Percentiles rank a stretch among this genome's conserved stretches.
Evolutionary conservation across 2,888 invertebrate genomes (phyloP).

Genomic region (Heliothis peltigera): DNA sequence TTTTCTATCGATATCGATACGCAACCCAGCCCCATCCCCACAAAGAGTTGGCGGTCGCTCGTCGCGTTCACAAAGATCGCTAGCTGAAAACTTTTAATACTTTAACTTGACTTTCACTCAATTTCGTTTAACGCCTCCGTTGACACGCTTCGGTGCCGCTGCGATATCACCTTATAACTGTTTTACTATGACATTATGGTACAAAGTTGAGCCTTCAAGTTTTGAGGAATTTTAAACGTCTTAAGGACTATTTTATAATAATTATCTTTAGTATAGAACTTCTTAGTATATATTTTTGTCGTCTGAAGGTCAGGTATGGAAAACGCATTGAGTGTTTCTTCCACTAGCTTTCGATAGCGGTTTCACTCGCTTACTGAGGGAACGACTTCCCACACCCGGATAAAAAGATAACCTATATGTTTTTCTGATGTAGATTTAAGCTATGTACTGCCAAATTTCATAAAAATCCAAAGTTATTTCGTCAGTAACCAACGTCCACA

Average conservation of each 20-base stretch:
- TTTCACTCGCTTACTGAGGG: too few species aligned
- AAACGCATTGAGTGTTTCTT: too few species aligned
- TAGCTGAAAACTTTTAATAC: slow-evolving; percentile 90
- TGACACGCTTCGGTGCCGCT: slow-evolving; percentile 81
- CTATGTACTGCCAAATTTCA: too few species aligned
- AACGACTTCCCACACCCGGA: too few species aligned
- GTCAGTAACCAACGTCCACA: too few species aligned
- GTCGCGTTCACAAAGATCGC: slow-evolving; percentile 82
- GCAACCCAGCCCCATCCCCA: slow-evolving; percentile 45
- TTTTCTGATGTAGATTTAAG: too few species aligned
- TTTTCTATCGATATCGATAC: slow-evolving; percentile 43
- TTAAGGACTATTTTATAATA: neutral
- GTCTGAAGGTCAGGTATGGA: too few species aligned
- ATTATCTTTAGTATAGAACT: slow-evolving; percentile 6
- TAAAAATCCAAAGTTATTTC: too few species aligned
- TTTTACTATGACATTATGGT: slow-evolving; percentile 69
- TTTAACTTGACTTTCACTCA: slow-evolving; percentile 89
- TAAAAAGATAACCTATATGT: too few species aligned
- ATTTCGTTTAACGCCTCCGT: slow-evolving; percentile 86
- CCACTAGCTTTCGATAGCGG: too few species aligned
- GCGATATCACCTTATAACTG: slow-evolving; percentile 80
- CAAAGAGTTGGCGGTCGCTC: slow-evolving; percentile 64
- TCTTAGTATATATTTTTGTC: too few species aligned
- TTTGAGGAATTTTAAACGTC: slow-evolving; percentile 12
- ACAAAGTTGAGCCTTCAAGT: slow-evolving; percentile 59